Conservation (phyloP, 2,797 vertebrate species). For the Gallirallus australis region DNA sequence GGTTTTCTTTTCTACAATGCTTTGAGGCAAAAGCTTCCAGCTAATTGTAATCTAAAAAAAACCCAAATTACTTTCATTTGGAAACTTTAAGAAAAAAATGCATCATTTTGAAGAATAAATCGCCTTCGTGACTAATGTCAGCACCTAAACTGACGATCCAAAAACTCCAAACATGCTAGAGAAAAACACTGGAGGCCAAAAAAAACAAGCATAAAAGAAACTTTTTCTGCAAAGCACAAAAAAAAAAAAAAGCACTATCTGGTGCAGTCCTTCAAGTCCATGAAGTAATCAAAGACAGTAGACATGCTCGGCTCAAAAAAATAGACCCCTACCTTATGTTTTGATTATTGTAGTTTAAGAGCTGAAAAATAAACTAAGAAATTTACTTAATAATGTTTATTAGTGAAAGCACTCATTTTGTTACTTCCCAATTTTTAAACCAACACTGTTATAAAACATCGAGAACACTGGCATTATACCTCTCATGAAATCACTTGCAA, state of each 20-base stretch:
- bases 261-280: background rate
- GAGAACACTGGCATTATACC: background rate
- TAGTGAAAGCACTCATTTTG: background rate
- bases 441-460: fast-evolving
- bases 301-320: background rate
- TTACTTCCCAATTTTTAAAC: background rate
- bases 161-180: background rate
- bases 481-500: background rate
- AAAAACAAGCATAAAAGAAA: background rate
- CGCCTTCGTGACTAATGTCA: background rate
- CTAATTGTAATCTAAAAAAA: background rate
- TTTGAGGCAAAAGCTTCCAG: background rate
- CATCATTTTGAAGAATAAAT: background rate
- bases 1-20: background rate
- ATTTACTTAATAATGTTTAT: background rate
- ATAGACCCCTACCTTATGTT: background rate
- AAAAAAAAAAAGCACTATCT: no score
- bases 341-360: background rate
- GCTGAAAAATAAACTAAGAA: background rate
- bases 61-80: background rate
- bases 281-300: background rate
- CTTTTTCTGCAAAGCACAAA: background rate
- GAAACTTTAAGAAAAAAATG: background rate
- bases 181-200: background rate
- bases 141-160: background rate